Conservation (phyloP, 2,113 vertebrate genomes). For the Plecturocebus donacophilus region DNA sequence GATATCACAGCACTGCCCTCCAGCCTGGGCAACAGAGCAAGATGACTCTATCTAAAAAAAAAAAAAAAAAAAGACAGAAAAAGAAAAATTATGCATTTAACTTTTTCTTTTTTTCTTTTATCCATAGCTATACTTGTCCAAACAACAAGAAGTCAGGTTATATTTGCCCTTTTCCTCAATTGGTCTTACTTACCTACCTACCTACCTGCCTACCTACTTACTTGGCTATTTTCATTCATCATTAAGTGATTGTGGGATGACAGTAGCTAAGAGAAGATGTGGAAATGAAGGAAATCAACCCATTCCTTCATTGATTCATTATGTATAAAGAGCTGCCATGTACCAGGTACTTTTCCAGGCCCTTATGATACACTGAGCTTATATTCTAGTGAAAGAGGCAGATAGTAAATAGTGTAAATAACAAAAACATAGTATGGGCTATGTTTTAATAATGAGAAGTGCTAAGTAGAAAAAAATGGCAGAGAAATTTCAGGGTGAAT, state of each 20-base stretch:
- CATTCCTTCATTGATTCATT: not conserved
- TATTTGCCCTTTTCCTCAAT: not conserved
- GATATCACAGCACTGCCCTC: no score
- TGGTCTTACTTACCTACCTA: not conserved
- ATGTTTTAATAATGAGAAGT: not conserved
- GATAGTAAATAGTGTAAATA: not conserved
- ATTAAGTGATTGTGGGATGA: not conserved
- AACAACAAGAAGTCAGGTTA: not conserved
- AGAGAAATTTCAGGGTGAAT: not conserved
- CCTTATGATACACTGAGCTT: not conserved
- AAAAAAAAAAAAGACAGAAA: not conserved
- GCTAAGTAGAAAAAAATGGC: not conserved
- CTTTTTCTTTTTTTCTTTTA: not conserved
- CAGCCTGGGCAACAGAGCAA: no score
- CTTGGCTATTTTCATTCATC: not conserved
- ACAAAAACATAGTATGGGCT: not conserved
- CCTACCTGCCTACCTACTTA: not conserved
- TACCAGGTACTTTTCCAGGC: not conserved
- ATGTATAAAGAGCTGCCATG: not conserved
- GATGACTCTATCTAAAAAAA: no score
- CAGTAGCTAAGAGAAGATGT: not conserved
- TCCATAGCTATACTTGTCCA: not conserved
- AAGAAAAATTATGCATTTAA: not conserved
- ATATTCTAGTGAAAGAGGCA: not conserved
- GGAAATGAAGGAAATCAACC: not conserved